Base-by-base conservation (phyloP, 2,888 invertebrate species). In the Gymnosoma rotundatum region DNA sequence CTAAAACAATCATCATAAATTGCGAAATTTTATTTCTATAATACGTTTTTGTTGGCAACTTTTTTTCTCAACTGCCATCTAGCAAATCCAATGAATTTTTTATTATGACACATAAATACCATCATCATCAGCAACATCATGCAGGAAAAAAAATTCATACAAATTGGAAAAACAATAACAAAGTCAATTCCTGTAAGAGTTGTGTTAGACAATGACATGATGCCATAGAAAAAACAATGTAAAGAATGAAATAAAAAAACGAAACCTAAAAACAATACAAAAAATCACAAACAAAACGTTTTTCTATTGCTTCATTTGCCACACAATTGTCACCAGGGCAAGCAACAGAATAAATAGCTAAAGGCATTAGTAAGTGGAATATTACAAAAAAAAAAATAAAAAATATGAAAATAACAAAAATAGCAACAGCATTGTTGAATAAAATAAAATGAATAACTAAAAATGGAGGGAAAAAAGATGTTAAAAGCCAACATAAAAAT, bases 51-150 rank as follows among this genome's bases (percentile, higher is more conserved):
- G 45, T 21, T 18, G 0, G 0, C 12, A 14, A n/a, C 45, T 48
- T 36, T n/a, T 45, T 38, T 32, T 21, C 69, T 25, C 50, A 16
- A 38, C 10, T 25, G n/a, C 18, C 64, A 63, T 45, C 58, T n/a
- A 21, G 45, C 36, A 72, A 70, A 69, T 61, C 52, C 80, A 64
- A 84, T 84, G 84, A 86, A 84, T 86, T 86, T 85, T 88, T 86
- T 86, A 86, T 86, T 88, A 85, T 85, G 83, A 87, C 87, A 87
- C 83, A 86, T 85, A 87, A 87, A 88, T 86, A 80, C 82, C 83
- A 85, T 86, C 87, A 86, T 82, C 76, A 56, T 48, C 79, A 78
- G 32, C 63, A 18, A 18, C 69, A 78, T 20, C 61, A 58, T 32
- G 38, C 20, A n/a, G 61, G n/a, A 36, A 54, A 61, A 63, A 52